Evolutionary conservation across 2,888 invertebrate species (phyloP).

Genomic region (Acheta domesticus): DNA sequence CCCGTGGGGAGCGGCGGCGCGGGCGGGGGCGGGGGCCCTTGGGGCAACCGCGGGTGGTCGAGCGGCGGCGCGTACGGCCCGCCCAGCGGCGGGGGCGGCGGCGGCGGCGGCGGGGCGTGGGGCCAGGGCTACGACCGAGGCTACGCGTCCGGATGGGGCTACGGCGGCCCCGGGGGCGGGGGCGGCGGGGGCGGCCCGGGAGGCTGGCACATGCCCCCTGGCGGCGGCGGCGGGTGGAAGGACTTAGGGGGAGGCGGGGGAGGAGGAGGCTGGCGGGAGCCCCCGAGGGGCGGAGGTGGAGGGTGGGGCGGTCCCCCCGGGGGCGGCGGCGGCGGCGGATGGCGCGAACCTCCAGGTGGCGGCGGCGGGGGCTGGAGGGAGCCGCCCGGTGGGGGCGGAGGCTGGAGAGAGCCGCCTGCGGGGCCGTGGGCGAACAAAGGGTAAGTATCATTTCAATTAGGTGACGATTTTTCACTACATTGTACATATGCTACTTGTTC

Average conservation of each 20-base stretch:
- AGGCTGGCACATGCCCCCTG: background rate
- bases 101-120: background rate
- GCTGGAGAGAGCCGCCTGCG: background rate
- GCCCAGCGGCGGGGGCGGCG: background rate
- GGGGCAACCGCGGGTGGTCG: background rate
- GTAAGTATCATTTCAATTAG: background rate
- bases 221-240: background rate
- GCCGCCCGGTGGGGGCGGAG: background rate
- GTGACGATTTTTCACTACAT: no score
- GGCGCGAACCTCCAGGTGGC: background rate
- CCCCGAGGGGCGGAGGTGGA: background rate
- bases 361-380: background rate
- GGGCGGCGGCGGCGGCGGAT: background rate
- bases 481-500: no score
- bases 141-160: conserved; percentile 4
- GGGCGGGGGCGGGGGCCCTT: background rate
- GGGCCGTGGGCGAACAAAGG: background rate
- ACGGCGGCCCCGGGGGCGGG: background rate
- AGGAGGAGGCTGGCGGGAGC: background rate
- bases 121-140: background rate
- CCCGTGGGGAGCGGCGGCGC: background rate
- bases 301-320: background rate
- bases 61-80: background rate
- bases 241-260: background rate
- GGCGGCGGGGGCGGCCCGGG: background rate